Conservation (phyloP, 2,797 vertebrate species). For the Fistularia tabacaria region DNA sequence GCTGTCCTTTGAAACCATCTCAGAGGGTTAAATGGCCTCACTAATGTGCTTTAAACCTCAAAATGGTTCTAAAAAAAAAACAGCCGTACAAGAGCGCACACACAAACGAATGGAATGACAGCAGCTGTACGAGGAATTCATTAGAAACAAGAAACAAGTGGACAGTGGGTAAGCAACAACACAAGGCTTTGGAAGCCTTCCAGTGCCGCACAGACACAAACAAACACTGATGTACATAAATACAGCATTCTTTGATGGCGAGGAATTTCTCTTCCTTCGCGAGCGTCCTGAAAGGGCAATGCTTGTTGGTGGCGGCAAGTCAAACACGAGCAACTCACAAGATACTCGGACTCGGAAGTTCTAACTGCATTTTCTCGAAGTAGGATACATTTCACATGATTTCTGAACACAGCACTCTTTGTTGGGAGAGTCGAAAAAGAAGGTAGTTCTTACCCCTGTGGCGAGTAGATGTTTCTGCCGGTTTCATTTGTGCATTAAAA, state of each 20-base stretch:
- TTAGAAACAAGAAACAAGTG: constrained; percentile 48
- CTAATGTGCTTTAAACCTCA: no score
- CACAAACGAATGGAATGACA: constrained; percentile 46
- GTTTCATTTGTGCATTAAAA: no score
- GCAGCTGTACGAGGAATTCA: constrained; percentile 75
- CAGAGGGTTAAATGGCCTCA: no score
- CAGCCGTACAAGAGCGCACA: not conserved
- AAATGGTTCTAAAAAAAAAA: no score
- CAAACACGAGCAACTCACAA: not conserved
- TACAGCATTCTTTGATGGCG: constrained; percentile 22
- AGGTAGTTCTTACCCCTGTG: no score
- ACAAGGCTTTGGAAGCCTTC: constrained; percentile 1
- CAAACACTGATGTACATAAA: constrained; percentile 9
- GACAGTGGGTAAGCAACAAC: constrained; percentile 22
- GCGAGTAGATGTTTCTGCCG: no score
- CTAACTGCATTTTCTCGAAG: no score
- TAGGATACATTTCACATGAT: no score
- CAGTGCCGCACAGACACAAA: constrained; percentile 1
- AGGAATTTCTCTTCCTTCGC: constrained; percentile 15
- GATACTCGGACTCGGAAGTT: no score
- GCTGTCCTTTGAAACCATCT: no score
- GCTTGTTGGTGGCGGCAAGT: constrained; percentile 3
- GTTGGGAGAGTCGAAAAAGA: no score
- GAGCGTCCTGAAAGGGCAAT: constrained; percentile 10
- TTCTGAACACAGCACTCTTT: no score